Evolutionary conservation across 2,888 invertebrate genomes (phyloP), one percentile per base, ranked within the genome.

Genomic region (Drosophila quinaria): DNA sequence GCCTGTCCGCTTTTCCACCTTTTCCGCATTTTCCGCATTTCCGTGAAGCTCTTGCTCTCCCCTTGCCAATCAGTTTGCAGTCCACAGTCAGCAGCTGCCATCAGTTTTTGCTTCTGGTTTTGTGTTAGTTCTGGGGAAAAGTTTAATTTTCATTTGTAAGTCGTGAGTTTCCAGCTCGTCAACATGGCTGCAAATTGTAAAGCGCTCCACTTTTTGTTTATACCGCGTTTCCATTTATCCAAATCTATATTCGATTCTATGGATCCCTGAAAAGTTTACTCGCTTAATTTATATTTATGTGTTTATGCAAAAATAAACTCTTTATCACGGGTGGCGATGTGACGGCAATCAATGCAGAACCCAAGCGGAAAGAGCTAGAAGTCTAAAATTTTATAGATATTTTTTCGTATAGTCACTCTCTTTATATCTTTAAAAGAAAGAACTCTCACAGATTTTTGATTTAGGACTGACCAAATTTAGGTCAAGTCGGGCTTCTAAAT

Each of bases 111-210:
- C 61, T 56, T 50, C 49, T 54, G 69, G 62, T 72, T 63, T 75
- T 44, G 25, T 70, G 59, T 51, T 78, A 73, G 78, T 71, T 70
- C 52, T 31, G 49, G 49, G 55, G 60, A 64, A 77, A 74, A 77
- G 70, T 74, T 76, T 76, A 73, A 73, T 76, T 76, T 76, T 76
- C 65, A 70, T 76, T 73, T 76, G 69, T 66, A 62, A 64, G 58
- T 76, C 76, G 19, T 35, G 37, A 74, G 56, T 65, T 74, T 35
- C 19, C 33, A 39, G 29, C 41, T 66, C 66, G 60, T 72, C 71
- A 71, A 63, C 62, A 46, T 63, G 22, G 22, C 41, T 59, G 49
- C 58, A 58, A 71, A 17, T 46, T 59, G 37, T 49, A 47, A 19
- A 19, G 42, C 46, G 33, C 37, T 37, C 17, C 13, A 19, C 13